Evolutionary conservation across 2,113 vertebrate species (phyloP).

Genomic region (Lamprotornis superbus): DNA sequence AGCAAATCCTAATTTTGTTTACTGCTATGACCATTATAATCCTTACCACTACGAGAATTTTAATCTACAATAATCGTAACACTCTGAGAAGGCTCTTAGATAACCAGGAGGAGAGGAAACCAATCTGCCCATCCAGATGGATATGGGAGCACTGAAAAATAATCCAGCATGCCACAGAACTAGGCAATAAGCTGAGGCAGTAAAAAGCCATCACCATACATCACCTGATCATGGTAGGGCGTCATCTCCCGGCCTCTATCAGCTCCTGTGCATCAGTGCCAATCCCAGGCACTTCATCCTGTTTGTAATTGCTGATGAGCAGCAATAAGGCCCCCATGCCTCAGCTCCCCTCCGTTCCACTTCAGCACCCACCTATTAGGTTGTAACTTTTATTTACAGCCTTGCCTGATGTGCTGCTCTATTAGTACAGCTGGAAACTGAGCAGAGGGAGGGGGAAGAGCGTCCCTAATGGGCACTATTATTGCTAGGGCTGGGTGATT

Average conservation of each 20-base stretch:
- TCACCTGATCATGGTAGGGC: constrained; percentile 61
- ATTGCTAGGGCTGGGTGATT: constrained; percentile 62
- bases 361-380: constrained; percentile 74
- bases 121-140: constrained; percentile 14
- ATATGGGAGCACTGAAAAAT: constrained; percentile 48
- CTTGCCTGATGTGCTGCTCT: constrained; percentile 71
- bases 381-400: constrained; percentile 85
- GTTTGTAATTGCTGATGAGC: constrained; percentile 83
- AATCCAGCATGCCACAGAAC: constrained; percentile 68
- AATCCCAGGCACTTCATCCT: constrained; percentile 75
- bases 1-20: not conserved
- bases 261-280: constrained; percentile 57
- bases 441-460: not conserved
- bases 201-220: constrained; percentile 73
- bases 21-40: not conserved
- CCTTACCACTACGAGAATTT: constrained; percentile 11
- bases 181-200: constrained; percentile 64
- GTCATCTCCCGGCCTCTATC: constrained; percentile 63
- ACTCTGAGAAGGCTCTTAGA: constrained; percentile 7
- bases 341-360: constrained; percentile 72
- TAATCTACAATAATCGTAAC: constrained; percentile 38
- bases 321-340: constrained; percentile 76
- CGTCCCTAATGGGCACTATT: constrained; percentile 68
- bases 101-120: constrained; percentile 19
- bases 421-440: constrained; percentile 72